Base-by-base conservation (phyloP, 2,113 vertebrate genomes). In the Tragelaphus scriptus region DNA sequence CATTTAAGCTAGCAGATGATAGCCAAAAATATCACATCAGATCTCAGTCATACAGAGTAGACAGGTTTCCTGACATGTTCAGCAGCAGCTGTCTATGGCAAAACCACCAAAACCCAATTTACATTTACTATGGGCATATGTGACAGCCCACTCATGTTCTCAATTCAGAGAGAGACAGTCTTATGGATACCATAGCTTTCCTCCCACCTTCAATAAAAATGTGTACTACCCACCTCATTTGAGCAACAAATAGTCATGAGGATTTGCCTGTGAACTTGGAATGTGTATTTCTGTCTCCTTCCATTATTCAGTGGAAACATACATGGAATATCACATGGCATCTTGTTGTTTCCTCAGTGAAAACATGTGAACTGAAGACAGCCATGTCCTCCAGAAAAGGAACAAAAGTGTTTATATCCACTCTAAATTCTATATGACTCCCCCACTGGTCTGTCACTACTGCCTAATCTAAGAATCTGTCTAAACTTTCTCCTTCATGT, bases 131-230 rank as follows among this genome's bases (percentile, higher is more conserved):
- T 15, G 26, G 58, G 59, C 55, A 71, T 63, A 26, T 58, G 47
- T 58, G 85, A 61, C n/a, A n/a, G 59, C 49, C 51, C 25, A 88
- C 49, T 47, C 55, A 88, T 65, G n/a, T 82, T 87, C 44, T 86
- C 79, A 85, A 23, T 53, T n/a, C 56, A 59, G n/a, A 82, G 44
- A 55, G 61, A 55, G n/a, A 87, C 55, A 89, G 28, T 53, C 36
- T n/a, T 92, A 25, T 47, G 32, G 36, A 36, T 13, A 40, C 25
- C 47, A 65, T 2, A 26, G 88, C 17, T 90, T 84, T 90, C 75
- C 88, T 80, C 79, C 91, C 77, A 89, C 77, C 65, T 94, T 93
- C 85, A 94, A 55, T 86, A 91, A 97, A 97, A 97, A 81, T 82
- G 63, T 19, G 21, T 10, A 47, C 61, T 86, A 95, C 88, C 96